phyloP scores from a whole-genome alignment of 2,797 vertebrate species.

The Intellagama lesueurii region DNA sequence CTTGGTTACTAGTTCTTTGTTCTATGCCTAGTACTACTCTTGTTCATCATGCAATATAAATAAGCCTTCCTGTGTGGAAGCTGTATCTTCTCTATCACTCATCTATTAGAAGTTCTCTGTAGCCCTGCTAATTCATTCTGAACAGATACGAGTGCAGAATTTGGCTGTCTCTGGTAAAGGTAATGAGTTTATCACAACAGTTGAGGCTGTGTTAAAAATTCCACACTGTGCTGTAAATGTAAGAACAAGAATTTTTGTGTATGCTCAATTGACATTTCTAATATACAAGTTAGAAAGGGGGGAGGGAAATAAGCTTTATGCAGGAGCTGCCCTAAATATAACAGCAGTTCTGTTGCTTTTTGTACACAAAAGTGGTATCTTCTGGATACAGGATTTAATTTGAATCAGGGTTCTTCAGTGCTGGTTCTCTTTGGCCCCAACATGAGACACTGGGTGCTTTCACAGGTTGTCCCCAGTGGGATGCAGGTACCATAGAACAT shows the following conservation, averaged over 20 bases:
- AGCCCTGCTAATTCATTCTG: background rate
- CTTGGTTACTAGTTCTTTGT: background rate
- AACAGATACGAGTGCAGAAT: background rate
- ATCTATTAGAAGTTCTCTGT: background rate
- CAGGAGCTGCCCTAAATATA: background rate
- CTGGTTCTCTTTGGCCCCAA: background rate
- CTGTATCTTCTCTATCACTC: background rate
- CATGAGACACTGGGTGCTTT: background rate
- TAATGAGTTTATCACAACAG: background rate
- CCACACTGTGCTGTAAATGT: background rate
- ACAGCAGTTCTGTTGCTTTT: background rate
- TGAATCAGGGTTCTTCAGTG: background rate
- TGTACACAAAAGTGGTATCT: background rate
- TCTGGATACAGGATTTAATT: background rate
- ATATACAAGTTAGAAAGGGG: background rate
- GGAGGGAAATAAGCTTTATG: background rate
- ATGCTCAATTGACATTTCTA: background rate
- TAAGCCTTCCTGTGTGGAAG: background rate
- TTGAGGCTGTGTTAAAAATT: background rate
- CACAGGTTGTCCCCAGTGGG: background rate
- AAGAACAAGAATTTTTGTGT: background rate
- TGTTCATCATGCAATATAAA: background rate
- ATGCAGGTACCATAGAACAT: background rate
- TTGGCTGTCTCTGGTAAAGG: background rate
- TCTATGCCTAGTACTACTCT: background rate